Evolutionary conservation across 2,797 vertebrate species (phyloP).

Genomic region (Antennarius maculatus): DNA sequence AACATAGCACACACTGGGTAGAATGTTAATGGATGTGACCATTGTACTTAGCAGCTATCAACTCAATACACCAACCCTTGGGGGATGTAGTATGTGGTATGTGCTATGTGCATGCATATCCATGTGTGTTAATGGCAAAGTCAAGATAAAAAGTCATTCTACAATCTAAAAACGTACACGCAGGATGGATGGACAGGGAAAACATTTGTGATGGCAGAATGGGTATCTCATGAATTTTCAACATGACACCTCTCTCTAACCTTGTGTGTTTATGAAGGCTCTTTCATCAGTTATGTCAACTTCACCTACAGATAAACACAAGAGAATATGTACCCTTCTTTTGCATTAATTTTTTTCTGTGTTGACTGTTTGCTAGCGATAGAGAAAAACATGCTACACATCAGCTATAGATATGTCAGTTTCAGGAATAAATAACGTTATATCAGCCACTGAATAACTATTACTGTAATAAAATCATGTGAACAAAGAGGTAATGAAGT

Average conservation of each 20-base stretch:
- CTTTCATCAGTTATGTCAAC: constrained; percentile 55
- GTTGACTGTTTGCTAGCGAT: constrained; percentile 6
- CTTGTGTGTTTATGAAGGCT: constrained; percentile 56
- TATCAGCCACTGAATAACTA: constrained; percentile 21
- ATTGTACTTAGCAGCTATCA: constrained; percentile 41
- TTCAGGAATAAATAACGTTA: constrained; percentile 9
- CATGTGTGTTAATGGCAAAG: constrained; percentile 10
- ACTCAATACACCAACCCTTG: constrained; percentile 31
- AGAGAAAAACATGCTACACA: neutral
- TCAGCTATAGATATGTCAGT: constrained; percentile 24
- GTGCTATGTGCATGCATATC: constrained; percentile 1
- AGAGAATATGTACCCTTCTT: constrained; percentile 20
- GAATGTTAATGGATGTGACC: constrained; percentile 49
- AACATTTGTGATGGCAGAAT: constrained; percentile 49
- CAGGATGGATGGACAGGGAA: constrained; percentile 43
- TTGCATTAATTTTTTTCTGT: constrained; percentile 21
- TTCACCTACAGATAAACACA: constrained; percentile 40
- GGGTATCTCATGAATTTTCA: constrained; percentile 63
- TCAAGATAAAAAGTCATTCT: constrained; percentile 30
- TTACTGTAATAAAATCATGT: neutral
- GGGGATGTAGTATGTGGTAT: constrained; percentile 4
- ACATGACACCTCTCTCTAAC: constrained; percentile 42
- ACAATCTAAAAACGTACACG: constrained; percentile 29
- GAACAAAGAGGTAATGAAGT: neutral
- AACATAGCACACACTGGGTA: constrained; percentile 18